Conservation (phyloP, 2,888 invertebrate species). For the Netelia inedita region DNA sequence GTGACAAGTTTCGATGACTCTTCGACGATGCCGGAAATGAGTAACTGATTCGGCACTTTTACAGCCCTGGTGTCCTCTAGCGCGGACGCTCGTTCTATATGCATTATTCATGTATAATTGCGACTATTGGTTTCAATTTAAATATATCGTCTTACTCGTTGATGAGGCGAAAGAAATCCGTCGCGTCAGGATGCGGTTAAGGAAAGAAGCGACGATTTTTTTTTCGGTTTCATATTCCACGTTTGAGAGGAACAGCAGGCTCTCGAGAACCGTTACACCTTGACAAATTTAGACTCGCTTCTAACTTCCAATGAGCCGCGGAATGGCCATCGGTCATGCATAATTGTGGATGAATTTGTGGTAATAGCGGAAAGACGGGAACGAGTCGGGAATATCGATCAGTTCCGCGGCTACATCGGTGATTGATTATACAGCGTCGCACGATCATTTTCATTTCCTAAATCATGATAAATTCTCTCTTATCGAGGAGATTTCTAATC, state of each 20-base stretch:
- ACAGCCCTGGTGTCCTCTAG: conserved; percentile 59
- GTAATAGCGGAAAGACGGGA: background rate
- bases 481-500: conserved; percentile 51
- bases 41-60: conserved; percentile 70
- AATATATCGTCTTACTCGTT: background rate
- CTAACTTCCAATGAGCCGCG: conserved; percentile 47
- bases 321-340: conserved; percentile 25
- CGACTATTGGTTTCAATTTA: conserved; percentile 10
- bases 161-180: background rate
- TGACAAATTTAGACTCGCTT: conserved; percentile 31
- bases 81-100: conserved; percentile 24
- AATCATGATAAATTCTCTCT: conserved; percentile 11
- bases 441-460: background rate
- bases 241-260: background rate
- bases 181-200: background rate
- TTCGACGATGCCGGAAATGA: conserved; percentile 56
- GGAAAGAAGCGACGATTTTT: background rate
- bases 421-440: conserved; percentile 25
- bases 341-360: conserved; percentile 29
- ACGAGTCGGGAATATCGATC: conserved; percentile 13
- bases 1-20: conserved; percentile 3
- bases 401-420: conserved; percentile 22
- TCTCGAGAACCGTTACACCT: background rate
- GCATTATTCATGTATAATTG: conserved; percentile 28
- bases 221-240: background rate